Evolutionary conservation across 1,140 invertebrate genomes (phyloP).

Genomic region (Gonatopus flavifemur): DNA sequence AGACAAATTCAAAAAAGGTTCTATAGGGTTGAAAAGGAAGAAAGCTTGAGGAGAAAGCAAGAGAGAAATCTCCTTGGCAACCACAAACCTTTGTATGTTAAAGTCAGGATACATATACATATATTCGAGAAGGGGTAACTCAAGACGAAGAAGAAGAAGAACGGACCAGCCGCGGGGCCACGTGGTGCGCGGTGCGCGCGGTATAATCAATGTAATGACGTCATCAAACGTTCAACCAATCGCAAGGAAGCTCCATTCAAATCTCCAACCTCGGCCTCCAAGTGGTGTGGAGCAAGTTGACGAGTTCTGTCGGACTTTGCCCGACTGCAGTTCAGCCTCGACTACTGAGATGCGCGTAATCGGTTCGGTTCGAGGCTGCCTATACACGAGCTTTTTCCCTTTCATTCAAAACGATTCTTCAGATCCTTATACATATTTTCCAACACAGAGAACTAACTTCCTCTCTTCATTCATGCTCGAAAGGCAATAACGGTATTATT

Average conservation of each 20-base stretch:
- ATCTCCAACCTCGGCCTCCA: slow-evolving; percentile 39
- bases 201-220: slow-evolving; percentile 58
- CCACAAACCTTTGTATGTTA: neutral
- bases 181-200: slow-evolving; percentile 53
- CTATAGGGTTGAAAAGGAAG: neutral
- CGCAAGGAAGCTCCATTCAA: slow-evolving; percentile 50
- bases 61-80: neutral
- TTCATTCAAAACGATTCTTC: slow-evolving; percentile 13
- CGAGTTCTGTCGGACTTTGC: slow-evolving; percentile 46
- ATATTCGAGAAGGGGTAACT: neutral
- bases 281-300: slow-evolving; percentile 32
- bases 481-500: too few relatives aligned
- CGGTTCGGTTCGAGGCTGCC: slow-evolving; percentile 16
- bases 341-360: slow-evolving; percentile 48
- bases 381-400: slow-evolving; percentile 9
- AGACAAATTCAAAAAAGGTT: neutral
- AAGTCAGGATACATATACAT: neutral
- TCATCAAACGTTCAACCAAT: slow-evolving; percentile 49
- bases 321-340: slow-evolving; percentile 55
- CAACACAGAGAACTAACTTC: too few relatives aligned
- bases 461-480: too few relatives aligned
- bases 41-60: neutral
- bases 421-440: too few relatives aligned
- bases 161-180: slow-evolving; percentile 34
- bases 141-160: slow-evolving; percentile 1